Percentiles rank a stretch among this genome's conserved stretches.
Evolutionary conservation across 2,113 vertebrate genomes (phyloP).

Genomic region (Platanista minor): DNA sequence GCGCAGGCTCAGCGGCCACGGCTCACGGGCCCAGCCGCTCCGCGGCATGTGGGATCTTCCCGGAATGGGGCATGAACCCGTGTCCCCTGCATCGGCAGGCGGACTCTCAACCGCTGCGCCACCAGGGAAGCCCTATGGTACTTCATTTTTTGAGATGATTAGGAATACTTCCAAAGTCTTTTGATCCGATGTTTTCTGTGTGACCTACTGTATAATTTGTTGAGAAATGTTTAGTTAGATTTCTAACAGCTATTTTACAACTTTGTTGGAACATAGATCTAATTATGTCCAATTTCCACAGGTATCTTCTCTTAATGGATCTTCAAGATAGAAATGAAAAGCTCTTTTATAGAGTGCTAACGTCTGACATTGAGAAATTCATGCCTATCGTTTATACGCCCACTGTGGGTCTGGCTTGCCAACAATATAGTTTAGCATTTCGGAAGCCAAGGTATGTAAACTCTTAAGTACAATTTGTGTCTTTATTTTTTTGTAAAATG

Average conservation of each 20-base stretch:
- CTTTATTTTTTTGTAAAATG: conserved; percentile 45
- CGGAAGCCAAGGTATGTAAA: conserved; percentile 92
- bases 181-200: background rate
- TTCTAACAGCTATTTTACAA: background rate
- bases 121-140: background rate
- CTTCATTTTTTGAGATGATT: conserved; percentile 35
- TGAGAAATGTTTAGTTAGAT: conserved; percentile 54
- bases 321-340: conserved; percentile 97
- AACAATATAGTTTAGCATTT: conserved; percentile 93
- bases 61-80: too few relatives aligned
- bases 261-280: conserved; percentile 39
- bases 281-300: conserved; percentile 78
- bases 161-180: background rate
- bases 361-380: conserved; percentile 92
- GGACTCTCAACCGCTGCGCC: too few relatives aligned
- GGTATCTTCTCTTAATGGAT: conserved; percentile 95
- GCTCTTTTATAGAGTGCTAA: conserved; percentile 93
- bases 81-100: too few relatives aligned
- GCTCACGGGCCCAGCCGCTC: too few relatives aligned
- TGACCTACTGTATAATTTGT: background rate
- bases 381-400: conserved; percentile 99
- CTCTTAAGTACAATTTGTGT: conserved; percentile 67
- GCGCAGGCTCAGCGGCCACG: too few relatives aligned
- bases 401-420: conserved; percentile 95
- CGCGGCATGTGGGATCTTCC: too few relatives aligned